These are phyloP conservation scores for Clitarchus hookeri DNA, from an alignment of 2,888 invertebrate genomes.

Conservation along the genomic window DNA sequence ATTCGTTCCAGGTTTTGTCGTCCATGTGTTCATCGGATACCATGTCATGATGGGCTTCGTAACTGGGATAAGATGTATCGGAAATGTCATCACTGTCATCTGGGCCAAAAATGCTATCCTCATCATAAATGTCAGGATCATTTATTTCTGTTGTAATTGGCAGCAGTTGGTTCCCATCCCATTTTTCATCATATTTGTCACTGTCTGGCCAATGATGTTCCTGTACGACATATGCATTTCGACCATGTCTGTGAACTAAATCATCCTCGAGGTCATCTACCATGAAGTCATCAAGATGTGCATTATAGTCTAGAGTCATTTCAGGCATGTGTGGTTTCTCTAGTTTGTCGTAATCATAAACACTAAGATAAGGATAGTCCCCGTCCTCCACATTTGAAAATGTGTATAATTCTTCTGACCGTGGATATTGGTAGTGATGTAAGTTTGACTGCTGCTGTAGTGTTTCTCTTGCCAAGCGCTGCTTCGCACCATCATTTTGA, in stretches of 20 bases:
- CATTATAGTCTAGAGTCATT: neutral
- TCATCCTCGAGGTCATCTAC: neutral
- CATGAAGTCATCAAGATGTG: neutral
- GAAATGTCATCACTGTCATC: neutral
- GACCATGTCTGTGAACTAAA: neutral
- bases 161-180: neutral
- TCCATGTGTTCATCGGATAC: neutral
- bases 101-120: neutral
- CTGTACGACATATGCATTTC: neutral
- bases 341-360: neutral
- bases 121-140: neutral
- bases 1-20: neutral
- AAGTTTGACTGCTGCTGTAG: neutral
- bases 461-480: neutral
- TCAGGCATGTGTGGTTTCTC: neutral
- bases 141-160: neutral
- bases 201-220: neutral
- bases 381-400: neutral
- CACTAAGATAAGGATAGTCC: neutral
- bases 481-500: neutral
- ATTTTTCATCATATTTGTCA: neutral
- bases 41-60: neutral
- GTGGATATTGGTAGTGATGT: neutral
- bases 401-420: neutral
- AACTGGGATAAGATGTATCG: neutral